Evolutionary conservation across 2,797 vertebrate genomes (phyloP), one percentile per base, ranked within the genome.

Genomic region (Poecilia gillii): DNA sequence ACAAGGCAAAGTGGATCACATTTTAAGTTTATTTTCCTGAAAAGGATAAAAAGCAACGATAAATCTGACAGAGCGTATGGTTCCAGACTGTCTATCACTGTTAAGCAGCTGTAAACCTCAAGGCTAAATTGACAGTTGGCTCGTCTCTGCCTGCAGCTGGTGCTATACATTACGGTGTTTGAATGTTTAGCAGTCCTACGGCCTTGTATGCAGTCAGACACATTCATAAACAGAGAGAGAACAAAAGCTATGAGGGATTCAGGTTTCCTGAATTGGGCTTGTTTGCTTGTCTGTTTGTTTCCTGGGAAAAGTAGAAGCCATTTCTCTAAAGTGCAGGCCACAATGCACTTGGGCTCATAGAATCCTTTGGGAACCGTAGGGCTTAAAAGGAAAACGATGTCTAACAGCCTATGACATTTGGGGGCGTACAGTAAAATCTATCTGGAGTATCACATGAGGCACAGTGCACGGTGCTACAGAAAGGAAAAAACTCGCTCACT

Each of bases 61-160:
- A 83, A 86, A 85, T 89, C 45, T 81, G 70, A 20, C 79, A 72
- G 77, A 90, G 78, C 83, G 75, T 41, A 76, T 80, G 78, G 73
- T 82, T 85, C 59, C 64, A 36, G 80, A 43, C 88, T 89, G 86
- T 90, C 90, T 90, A 85, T 91, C 88, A 89, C 82, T 39, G 76
- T 92, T 92, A 90, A 75, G 88, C 81, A 79, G 85, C 80, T 87
- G 85, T 87, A 85, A 90, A 84, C 78, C 88, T 85, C 86, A 84
- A 88, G 90, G 86, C 75, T 88, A 86, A 88, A 91, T 86, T 88
- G 90, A 89, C 86, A 85, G 83, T 89, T 86, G 87, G 82, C 87
- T 83, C 76, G 86, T 89, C 82, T 89, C 80, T 72, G 78, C 79
- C 83, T 84, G 75, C 87, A 88, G 87, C 88, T 75, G 84, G 14